phyloP scores from a whole-genome alignment of 2,888 invertebrate genomes.

The Mythimna pallens region DNA sequence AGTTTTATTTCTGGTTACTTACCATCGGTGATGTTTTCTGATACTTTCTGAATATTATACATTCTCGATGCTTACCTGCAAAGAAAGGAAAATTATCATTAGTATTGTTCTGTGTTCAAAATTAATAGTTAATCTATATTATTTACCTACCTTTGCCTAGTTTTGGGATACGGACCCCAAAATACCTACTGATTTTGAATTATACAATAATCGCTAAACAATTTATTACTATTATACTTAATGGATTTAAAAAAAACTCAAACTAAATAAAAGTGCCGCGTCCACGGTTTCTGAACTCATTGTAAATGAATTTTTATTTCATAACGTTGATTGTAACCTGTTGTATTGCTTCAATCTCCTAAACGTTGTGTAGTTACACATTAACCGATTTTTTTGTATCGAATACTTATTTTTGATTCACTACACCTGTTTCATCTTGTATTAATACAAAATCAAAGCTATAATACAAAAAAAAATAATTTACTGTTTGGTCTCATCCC shows the following conservation, averaged over 20 bases:
- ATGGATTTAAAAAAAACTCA: neutral
- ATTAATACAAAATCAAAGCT: neutral
- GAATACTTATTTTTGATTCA: constrained; percentile 34
- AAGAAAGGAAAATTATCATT: neutral
- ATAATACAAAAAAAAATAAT: neutral
- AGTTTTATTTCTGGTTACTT: neutral
- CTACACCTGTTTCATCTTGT: constrained; percentile 6
- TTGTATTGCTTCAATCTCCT: constrained; percentile 70
- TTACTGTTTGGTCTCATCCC: neutral
- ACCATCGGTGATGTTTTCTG: neutral
- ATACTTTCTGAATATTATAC: neutral
- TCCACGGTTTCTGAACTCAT: constrained; percentile 63
- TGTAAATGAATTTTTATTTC: constrained; percentile 73
- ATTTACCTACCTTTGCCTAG: too few relatives aligned
- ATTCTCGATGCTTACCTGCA: neutral
- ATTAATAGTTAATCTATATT: neutral
- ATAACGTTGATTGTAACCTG: constrained; percentile 72
- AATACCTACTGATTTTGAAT: too few relatives aligned
- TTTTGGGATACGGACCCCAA: too few relatives aligned
- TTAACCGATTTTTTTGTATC: constrained; percentile 51
- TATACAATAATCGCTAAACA: too few relatives aligned
- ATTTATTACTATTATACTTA: too few relatives aligned
- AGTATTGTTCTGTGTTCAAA: neutral
- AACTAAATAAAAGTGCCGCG: constrained; percentile 50
- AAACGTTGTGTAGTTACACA: constrained; percentile 64